Conservation (phyloP, 1,140 invertebrate genomes). For the Venustaconcha ellipsiformis region DNA sequence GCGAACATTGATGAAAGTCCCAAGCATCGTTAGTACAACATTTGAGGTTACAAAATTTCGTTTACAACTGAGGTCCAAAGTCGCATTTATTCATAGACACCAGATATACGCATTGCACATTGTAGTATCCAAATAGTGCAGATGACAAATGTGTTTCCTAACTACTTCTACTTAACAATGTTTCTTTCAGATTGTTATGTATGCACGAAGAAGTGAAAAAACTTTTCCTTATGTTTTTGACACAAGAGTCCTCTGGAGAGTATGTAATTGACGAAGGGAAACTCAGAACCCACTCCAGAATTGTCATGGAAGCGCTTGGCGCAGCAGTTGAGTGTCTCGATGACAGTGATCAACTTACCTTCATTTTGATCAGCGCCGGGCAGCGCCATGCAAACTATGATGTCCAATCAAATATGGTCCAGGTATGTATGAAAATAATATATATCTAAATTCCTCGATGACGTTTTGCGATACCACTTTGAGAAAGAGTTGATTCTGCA, state of each 20-base stretch:
- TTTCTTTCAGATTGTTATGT: slow-evolving; percentile 23
- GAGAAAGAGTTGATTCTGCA: too few relatives aligned
- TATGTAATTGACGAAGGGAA: slow-evolving; percentile 17
- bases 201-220: slow-evolving; percentile 14
- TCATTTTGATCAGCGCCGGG: slow-evolving; percentile 21
- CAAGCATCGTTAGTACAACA: too few relatives aligned
- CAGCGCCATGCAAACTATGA: slow-evolving; percentile 29
- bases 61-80: too few relatives aligned
- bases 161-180: neutral
- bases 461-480: too few relatives aligned
- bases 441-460: neutral
- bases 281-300: slow-evolving; percentile 13
- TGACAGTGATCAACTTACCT: slow-evolving; percentile 23
- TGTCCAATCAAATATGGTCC: slow-evolving; percentile 23
- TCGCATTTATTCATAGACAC: too few relatives aligned
- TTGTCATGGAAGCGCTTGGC: slow-evolving; percentile 30
- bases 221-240: slow-evolving; percentile 17
- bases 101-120: too few relatives aligned
- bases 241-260: neutral
- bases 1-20: too few relatives aligned
- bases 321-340: slow-evolving; percentile 28
- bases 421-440: slow-evolving; percentile 12
- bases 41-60: too few relatives aligned
- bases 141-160: too few relatives aligned
- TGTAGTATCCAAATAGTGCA: slow-evolving; percentile 19